phyloP scores from a whole-genome alignment of 2,797 vertebrate species.

The Neostethus bicornis region DNA sequence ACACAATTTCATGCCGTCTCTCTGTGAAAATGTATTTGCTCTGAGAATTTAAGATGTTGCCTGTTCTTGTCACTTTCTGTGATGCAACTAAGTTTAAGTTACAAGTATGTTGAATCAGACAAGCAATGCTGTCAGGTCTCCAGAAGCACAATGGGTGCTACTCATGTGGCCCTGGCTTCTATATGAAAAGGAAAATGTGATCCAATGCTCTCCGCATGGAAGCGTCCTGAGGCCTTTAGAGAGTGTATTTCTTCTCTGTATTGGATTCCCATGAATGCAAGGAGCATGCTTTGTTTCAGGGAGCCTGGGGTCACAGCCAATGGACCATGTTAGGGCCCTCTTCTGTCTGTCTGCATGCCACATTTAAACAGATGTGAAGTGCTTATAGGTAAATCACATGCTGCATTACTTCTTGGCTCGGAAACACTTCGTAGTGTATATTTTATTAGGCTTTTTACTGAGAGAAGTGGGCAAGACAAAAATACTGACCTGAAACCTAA shows the following conservation, averaged over 20 bases:
- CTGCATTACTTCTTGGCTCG: conserved; percentile 67
- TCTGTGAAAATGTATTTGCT: conserved; percentile 23
- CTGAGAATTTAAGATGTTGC: conserved; percentile 52
- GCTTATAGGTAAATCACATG: conserved; percentile 68
- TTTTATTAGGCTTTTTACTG: too few relatives aligned
- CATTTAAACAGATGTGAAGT: conserved; percentile 78
- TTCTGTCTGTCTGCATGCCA: conserved; percentile 56
- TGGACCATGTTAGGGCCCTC: conserved; percentile 57
- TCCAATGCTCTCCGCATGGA: conserved; percentile 65
- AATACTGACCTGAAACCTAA: too few relatives aligned
- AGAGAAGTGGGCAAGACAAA: too few relatives aligned
- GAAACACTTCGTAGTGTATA: conserved; percentile 70
- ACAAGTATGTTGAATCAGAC: conserved; percentile 57
- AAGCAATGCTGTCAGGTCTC: conserved; percentile 60
- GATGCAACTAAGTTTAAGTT: conserved; percentile 69
- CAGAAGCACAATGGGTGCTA: conserved; percentile 68
- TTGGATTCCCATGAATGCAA: conserved; percentile 68
- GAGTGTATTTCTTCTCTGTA: conserved; percentile 63
- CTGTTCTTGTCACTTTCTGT: conserved; percentile 50
- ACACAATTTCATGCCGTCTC: neutral
- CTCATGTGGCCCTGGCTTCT: conserved; percentile 72
- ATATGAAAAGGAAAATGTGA: conserved; percentile 77
- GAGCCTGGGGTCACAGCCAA: conserved; percentile 47
- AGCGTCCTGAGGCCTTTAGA: conserved; percentile 61
- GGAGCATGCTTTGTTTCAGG: conserved; percentile 62